A percentile compares a stretch with the other conserved stretches of the same genome.
Evolutionary conservation across 2,113 vertebrate genomes (phyloP).

Genomic region (Eulemur rufifrons): DNA sequence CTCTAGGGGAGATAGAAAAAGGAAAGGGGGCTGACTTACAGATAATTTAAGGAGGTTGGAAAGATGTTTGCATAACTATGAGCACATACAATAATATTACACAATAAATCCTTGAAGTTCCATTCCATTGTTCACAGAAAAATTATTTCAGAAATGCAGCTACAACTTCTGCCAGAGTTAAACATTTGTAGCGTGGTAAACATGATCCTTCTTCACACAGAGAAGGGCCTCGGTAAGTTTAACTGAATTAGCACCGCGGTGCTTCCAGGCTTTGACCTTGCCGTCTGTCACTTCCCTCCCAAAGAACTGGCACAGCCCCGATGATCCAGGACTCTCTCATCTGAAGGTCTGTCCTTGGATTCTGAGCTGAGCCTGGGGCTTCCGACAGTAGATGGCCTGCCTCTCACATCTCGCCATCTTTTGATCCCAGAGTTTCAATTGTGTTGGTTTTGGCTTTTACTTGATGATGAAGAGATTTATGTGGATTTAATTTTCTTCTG

Average conservation of each 20-base stretch:
- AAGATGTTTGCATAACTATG: background rate
- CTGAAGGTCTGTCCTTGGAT: background rate
- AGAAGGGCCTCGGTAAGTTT: background rate
- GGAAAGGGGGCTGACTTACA: background rate
- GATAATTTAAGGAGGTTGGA: background rate
- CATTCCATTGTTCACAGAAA: background rate
- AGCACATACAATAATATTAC: background rate
- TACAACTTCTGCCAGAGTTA: background rate
- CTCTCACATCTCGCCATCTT: background rate
- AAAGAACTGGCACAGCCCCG: background rate
- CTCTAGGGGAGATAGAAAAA: background rate
- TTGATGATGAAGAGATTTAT: slow-evolving; percentile 41
- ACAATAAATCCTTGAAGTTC: background rate
- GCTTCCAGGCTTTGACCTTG: background rate
- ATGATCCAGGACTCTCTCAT: background rate
- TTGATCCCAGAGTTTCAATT: background rate
- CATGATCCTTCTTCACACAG: background rate
- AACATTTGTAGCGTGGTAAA: background rate
- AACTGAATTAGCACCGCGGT: background rate
- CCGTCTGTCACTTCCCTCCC: background rate
- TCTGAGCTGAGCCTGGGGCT: background rate
- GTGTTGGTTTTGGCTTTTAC: slow-evolving; percentile 32
- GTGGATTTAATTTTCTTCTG: slow-evolving; percentile 51
- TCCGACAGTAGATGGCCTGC: background rate
- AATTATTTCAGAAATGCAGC: background rate